phyloP scores from a whole-genome alignment of 2,113 vertebrate genomes.

The Clupea harengus region DNA sequence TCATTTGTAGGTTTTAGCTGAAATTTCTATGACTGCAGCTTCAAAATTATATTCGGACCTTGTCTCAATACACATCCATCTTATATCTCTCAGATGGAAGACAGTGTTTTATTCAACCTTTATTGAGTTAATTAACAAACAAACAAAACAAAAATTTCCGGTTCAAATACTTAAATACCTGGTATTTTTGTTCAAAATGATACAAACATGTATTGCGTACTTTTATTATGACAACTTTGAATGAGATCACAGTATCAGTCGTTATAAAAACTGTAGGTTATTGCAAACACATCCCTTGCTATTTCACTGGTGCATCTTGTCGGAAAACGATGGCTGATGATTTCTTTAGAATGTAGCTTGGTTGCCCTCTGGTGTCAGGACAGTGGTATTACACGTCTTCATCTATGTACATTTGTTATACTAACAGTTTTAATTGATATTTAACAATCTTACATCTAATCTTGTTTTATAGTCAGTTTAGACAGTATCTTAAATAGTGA shows the following conservation, averaged over 20 bases:
- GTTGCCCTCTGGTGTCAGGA: constrained; percentile 59
- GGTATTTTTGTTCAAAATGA: no score
- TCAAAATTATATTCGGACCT: not conserved
- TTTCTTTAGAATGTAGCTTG: constrained; percentile 34
- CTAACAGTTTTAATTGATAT: not conserved
- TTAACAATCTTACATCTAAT: not conserved
- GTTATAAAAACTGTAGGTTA: not conserved
- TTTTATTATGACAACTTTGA: no score
- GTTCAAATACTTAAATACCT: no score
- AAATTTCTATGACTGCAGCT: not conserved
- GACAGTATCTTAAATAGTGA: no score
- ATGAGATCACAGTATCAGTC: no score
- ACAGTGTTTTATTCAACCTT: no score
- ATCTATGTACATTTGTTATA: not conserved
- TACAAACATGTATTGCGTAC: no score
- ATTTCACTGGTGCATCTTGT: not conserved
- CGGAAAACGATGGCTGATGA: not conserved
- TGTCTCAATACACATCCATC: not conserved
- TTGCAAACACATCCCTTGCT: not conserved
- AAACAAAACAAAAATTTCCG: no score
- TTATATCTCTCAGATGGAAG: not conserved
- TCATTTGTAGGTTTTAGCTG: no score
- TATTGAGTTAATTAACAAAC: no score
- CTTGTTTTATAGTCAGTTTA: not conserved
- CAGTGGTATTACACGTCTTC: not conserved